Evolutionary conservation across 2,113 vertebrate species (phyloP).

Genomic region (Actenoides hombroni): DNA sequence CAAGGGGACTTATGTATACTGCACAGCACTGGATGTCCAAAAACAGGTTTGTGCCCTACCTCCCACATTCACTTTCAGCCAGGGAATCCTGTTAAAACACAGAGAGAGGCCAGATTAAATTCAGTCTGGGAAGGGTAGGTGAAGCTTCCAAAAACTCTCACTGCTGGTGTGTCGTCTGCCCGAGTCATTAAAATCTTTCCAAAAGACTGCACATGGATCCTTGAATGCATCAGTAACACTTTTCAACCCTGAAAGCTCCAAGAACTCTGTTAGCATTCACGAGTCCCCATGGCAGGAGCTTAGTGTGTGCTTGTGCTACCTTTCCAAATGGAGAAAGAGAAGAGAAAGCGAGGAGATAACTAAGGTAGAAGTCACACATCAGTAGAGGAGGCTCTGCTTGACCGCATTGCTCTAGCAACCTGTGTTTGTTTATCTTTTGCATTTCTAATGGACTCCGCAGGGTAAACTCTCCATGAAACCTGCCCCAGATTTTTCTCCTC

Average conservation of each 20-base stretch:
- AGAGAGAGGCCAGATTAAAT: not conserved
- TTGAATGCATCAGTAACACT: not conserved
- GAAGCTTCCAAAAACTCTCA: constrained; percentile 23
- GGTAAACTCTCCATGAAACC: not conserved
- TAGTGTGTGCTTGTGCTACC: accelerated
- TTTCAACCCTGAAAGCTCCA: not conserved
- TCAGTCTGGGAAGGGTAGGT: not conserved
- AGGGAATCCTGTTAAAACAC: constrained; percentile 34
- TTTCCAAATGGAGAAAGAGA: not conserved
- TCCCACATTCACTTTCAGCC: not conserved
- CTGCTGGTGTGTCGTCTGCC: not conserved
- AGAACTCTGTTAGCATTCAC: not conserved
- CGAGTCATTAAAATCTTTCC: not conserved
- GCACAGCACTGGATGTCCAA: not conserved
- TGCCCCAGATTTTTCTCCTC: not conserved
- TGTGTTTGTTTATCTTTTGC: not conserved
- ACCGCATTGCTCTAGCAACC: not conserved
- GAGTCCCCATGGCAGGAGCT: not conserved
- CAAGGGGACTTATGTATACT: not conserved
- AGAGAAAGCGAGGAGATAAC: not conserved
- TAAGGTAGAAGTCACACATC: not conserved
- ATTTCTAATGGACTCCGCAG: not conserved
- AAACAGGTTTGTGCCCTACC: constrained; percentile 2
- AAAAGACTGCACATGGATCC: not conserved
- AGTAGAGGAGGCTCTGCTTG: not conserved